These are phyloP conservation scores for Gavialis gangeticus DNA, from an alignment of 2,113 vertebrate species.

Conservation along the genomic window DNA sequence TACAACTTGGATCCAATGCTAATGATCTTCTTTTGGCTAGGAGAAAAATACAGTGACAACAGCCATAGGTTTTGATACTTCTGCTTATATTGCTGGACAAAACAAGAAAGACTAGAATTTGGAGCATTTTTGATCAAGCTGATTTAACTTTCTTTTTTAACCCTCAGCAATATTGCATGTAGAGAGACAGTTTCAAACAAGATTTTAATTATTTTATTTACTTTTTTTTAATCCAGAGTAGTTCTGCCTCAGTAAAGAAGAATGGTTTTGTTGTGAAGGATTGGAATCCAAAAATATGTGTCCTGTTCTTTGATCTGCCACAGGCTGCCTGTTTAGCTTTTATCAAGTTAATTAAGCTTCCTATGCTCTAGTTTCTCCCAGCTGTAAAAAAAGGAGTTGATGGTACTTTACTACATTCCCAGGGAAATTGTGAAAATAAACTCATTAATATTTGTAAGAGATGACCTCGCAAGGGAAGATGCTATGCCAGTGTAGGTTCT, in stretches of 20 bases:
- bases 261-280: background rate
- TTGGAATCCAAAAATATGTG: background rate
- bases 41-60: background rate
- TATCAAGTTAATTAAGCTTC: background rate
- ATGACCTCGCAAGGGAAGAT: background rate
- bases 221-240: background rate
- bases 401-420: background rate
- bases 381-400: background rate
- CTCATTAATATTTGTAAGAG: rapidly evolving
- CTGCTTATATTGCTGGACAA: background rate
- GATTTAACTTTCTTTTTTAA: background rate
- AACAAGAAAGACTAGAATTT: background rate
- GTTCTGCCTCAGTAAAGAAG: background rate
- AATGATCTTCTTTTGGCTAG: background rate
- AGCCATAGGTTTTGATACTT: background rate
- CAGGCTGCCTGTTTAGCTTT: background rate
- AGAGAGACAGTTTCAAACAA: background rate
- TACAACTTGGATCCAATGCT: constrained; percentile 2
- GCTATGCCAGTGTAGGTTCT: background rate
- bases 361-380: background rate
- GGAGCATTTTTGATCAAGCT: background rate
- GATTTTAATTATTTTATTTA: background rate
- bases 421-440: background rate
- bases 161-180: background rate
- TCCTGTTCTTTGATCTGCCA: background rate